Evolutionary conservation across 1,140 invertebrate species (phyloP).

Genomic region (Drosophila arawakana): DNA sequence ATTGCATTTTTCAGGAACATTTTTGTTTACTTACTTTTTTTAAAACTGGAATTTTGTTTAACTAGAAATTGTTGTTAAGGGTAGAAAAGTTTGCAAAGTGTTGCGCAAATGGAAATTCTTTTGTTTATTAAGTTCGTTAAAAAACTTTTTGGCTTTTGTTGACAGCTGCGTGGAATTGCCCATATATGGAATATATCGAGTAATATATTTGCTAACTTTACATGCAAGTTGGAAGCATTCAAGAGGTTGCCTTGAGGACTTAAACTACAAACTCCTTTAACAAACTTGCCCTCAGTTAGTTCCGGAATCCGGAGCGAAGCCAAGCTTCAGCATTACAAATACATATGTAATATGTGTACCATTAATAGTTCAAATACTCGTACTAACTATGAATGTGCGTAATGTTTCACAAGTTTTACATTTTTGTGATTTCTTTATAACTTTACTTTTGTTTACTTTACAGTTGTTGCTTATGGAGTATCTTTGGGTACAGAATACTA

Average conservation of each 20-base stretch:
- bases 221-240: background rate
- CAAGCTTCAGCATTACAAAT: conserved; percentile 33
- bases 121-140: too few relatives aligned
- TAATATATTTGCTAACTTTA: too few relatives aligned
- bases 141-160: too few relatives aligned
- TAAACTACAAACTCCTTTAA: conserved; percentile 37
- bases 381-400: conserved; percentile 4
- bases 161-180: too few relatives aligned
- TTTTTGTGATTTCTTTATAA: too few relatives aligned
- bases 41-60: too few relatives aligned
- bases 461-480: conserved; percentile 19
- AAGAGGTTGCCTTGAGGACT: conserved; percentile 4
- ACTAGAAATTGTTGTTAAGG: too few relatives aligned
- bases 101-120: too few relatives aligned
- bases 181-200: too few relatives aligned
- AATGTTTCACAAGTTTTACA: background rate
- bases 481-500: background rate
- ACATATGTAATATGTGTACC: background rate
- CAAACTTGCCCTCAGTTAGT: conserved; percentile 19
- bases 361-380: background rate
- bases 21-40: too few relatives aligned
- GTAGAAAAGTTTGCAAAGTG: too few relatives aligned
- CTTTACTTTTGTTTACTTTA: background rate
- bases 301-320: conserved; percentile 14
- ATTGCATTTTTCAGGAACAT: too few relatives aligned